Percentiles rank a stretch among this genome's conserved stretches.
Evolutionary conservation across 2,888 invertebrate species (phyloP).

Genomic region (Campaea margaritaria): DNA sequence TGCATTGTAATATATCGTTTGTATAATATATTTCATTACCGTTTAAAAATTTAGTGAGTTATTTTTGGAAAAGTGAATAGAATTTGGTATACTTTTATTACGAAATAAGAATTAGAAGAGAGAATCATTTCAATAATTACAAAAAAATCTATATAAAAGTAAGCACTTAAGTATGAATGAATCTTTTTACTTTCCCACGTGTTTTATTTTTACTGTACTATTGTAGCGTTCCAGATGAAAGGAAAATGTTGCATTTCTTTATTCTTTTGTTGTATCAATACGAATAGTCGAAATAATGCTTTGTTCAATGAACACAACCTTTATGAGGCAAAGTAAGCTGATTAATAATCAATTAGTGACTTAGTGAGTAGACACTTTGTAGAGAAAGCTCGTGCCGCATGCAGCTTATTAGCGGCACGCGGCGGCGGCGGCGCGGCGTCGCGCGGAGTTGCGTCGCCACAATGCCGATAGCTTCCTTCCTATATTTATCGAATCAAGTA

Average conservation of each 20-base stretch:
- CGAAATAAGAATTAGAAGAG: no score
- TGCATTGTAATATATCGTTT: no score
- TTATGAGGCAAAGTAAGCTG: slow-evolving; percentile 25
- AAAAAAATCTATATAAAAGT: no score
- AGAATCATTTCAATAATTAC: no score
- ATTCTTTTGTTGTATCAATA: slow-evolving; percentile 9
- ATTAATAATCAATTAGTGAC: slow-evolving; percentile 30
- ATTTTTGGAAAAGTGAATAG: no score
- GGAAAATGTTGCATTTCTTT: neutral
- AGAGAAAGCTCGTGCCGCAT: slow-evolving; percentile 29
- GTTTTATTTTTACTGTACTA: neutral
- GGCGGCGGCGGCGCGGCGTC: slow-evolving; percentile 36
- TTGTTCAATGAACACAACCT: slow-evolving; percentile 30
- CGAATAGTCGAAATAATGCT: slow-evolving; percentile 17
- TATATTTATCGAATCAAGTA: slow-evolving; percentile 43
- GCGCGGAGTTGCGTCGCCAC: slow-evolving; percentile 20
- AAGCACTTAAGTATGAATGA: neutral
- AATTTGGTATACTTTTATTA: no score
- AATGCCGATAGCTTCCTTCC: slow-evolving; percentile 60
- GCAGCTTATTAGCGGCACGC: slow-evolving; percentile 35
- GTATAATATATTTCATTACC: no score
- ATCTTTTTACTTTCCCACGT: slow-evolving; percentile 25
- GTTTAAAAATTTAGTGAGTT: no score
- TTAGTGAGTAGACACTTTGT: slow-evolving; percentile 18
- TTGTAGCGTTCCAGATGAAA: neutral